Conservation (phyloP, 2,797 vertebrate genomes). For the Semotilus atromaculatus region DNA sequence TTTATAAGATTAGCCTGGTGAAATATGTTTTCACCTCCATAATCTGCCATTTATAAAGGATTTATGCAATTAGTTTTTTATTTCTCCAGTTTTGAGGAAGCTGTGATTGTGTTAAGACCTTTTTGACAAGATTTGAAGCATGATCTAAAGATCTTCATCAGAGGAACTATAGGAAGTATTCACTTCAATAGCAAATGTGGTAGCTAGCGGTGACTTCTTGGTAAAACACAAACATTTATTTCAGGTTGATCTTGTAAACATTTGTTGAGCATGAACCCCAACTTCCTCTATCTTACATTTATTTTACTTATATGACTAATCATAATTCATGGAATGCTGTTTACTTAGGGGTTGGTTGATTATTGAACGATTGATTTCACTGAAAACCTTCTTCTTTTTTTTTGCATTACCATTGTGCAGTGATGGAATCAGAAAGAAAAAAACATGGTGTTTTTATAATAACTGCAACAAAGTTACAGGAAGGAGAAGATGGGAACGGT, state of each 20-base stretch:
- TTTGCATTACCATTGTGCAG: not conserved
- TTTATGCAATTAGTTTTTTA: constrained; percentile 61
- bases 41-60: constrained; percentile 58
- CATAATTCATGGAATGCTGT: not conserved
- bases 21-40: constrained; percentile 53
- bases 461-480: not conserved
- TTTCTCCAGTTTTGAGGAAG: constrained; percentile 43
- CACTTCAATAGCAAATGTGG: not conserved
- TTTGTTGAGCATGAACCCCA: not conserved
- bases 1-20: constrained; percentile 40
- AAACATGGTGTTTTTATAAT: not conserved
- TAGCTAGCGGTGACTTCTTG: not conserved
- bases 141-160: constrained; percentile 9
- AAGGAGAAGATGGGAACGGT: too few relatives aligned
- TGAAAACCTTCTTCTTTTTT: not conserved
- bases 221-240: not conserved
- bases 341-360: not conserved
- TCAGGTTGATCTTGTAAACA: not conserved
- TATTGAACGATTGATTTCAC: not conserved
- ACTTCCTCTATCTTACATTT: not conserved
- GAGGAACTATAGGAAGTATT: not conserved
- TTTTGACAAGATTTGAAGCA: constrained; percentile 36
- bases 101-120: constrained; percentile 39
- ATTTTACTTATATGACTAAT: not conserved
- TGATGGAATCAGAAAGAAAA: not conserved